Conservation (phyloP, 2,888 invertebrate genomes). For the Cremastinae sp. region DNA sequence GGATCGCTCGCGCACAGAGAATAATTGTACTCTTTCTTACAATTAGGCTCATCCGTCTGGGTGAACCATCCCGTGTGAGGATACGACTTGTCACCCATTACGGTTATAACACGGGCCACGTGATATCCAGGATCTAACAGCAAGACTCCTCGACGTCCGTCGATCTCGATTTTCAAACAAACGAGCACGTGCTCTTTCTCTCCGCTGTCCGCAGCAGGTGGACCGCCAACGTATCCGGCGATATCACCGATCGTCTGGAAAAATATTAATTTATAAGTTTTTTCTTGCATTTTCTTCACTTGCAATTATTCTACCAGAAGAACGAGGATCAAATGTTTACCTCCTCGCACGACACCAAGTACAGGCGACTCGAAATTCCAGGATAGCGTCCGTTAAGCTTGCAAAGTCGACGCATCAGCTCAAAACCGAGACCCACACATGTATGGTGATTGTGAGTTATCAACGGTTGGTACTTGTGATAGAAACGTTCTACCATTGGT, state of each 20-base stretch:
- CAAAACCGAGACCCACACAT: constrained; percentile 93
- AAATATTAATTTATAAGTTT: neutral
- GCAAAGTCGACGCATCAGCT: constrained; percentile 86
- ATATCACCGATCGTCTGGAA: constrained; percentile 80
- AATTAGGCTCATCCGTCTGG: constrained; percentile 88
- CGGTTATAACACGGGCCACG: constrained; percentile 90
- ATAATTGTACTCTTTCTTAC: constrained; percentile 92
- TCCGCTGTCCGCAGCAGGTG: constrained; percentile 82
- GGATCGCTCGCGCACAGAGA: constrained; percentile 85
- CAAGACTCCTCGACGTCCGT: constrained; percentile 88
- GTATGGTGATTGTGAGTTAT: constrained; percentile 91
- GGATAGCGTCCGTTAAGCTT: constrained; percentile 85
- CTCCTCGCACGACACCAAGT: constrained; percentile 94
- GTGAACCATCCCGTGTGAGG: constrained; percentile 95
- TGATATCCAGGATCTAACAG: constrained; percentile 96
- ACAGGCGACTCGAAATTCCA: constrained; percentile 85
- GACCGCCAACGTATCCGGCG: constrained; percentile 78
- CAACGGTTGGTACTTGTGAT: constrained; percentile 88
- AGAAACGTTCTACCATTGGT: constrained; percentile 86
- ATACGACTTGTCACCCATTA: constrained; percentile 91
- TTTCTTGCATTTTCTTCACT: constrained; percentile 16
- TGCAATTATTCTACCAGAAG: too few relatives aligned
- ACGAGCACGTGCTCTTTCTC: constrained; percentile 95
- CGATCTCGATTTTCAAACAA: constrained; percentile 87
- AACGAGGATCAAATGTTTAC: too few relatives aligned